Base-by-base conservation (phyloP, 2,113 vertebrate species). In the Sarotherodon lohbergeri region DNA sequence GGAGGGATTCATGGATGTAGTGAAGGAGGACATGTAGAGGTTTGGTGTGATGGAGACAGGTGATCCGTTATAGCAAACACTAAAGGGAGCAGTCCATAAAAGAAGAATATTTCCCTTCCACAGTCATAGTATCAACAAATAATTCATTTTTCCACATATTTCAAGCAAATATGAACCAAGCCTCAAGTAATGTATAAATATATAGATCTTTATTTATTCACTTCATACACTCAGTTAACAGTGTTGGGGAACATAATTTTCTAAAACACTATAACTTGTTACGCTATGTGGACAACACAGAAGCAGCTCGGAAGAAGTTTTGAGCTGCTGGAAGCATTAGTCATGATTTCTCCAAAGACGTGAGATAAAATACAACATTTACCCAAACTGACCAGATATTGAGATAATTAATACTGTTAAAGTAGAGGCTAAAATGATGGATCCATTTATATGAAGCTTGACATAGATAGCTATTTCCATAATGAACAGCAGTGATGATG, bases 121-220 rank as follows among this genome's bases (percentile, higher is more conserved):
- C 11, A 81, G 41, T 59, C 24, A 17, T 14, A 5, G n/a, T 16
- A 81, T 39, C 16, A 19, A 34, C 22, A n/a, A 27, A 56, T 6
- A n/a, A 29, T 87, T 54, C 8, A 52, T 59, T 34, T 36, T 0
- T 13, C 27, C 27, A 13, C 14, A 3, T 34, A 78, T 78, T 84
- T 85, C 22, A 86, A 27, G 16, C 3, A 94, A 85, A 68, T 13
- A 89, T 12, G 13, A 93, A 59, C 34, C 17, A 86, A 87, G 68
- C 85, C 17, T 32, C 10, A 24, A 56, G 32, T 92, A 88, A 91
- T 81, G 78, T 96, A 97, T 96, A 97, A 97, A 97, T 96, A 97
- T 96, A 97, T 95, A 97, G 14, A 95, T 96, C 96, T 97, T 97
- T 97, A 97, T 97, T 94, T 92, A 93, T 92, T 93, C 88, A 89